Evolutionary conservation across 2,888 invertebrate species (phyloP).

Genomic region (Eueremaeus valkanovi): DNA sequence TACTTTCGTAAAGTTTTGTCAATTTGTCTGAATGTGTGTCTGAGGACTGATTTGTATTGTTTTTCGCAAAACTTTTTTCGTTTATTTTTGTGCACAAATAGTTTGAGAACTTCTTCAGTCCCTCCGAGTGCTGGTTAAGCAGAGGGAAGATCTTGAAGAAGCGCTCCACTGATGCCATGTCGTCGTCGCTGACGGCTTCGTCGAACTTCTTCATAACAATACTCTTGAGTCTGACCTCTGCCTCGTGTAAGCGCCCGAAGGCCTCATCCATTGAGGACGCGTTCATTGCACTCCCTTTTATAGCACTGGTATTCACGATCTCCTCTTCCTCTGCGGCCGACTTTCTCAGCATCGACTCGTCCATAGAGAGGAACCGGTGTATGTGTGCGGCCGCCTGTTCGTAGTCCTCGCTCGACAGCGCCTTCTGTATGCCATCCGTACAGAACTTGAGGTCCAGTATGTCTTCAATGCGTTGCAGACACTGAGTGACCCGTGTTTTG

Average conservation of each 20-base stretch:
- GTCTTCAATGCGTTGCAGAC: slow-evolving; percentile 89
- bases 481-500: slow-evolving; percentile 86
- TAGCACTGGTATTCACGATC: background rate
- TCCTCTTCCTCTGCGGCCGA: slow-evolving; percentile 27
- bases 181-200: slow-evolving; percentile 80
- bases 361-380: slow-evolving; percentile 87
- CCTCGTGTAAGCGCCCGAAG: slow-evolving; percentile 68
- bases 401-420: slow-evolving; percentile 89
- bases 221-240: slow-evolving; percentile 65
- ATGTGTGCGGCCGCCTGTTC: slow-evolving; percentile 95
- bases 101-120: slow-evolving; percentile 77
- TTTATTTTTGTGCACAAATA: slow-evolving; percentile 63
- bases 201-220: slow-evolving; percentile 78
- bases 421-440: slow-evolving; percentile 93
- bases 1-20: slow-evolving; percentile 76
- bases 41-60: background rate
- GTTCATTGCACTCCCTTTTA: background rate
- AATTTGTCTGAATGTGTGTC: slow-evolving; percentile 65
- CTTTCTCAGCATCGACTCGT: slow-evolving; percentile 71
- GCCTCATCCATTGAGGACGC: slow-evolving; percentile 60
- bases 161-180: slow-evolving; percentile 82
- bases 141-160: slow-evolving; percentile 97
- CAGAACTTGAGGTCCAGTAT: slow-evolving; percentile 90
- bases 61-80: slow-evolving; percentile 11
- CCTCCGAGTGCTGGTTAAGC: slow-evolving; percentile 83